These are phyloP conservation scores for Bursaphelenchus okinawaensis DNA, from an alignment of 2,888 invertebrate genomes.

Conservation along the genomic window DNA sequence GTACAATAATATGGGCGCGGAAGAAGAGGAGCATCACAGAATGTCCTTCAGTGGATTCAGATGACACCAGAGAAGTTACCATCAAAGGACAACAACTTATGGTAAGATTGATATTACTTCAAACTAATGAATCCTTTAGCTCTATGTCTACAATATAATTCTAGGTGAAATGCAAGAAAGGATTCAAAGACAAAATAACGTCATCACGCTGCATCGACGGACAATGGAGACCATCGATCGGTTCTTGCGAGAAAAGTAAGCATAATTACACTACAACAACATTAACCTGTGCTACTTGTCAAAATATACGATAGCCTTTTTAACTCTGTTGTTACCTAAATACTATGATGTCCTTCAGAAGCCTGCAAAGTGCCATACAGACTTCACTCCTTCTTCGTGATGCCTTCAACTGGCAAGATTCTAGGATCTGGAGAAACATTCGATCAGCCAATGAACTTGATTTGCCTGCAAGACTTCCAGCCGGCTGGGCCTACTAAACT, in stretches of 20 bases:
- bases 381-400: conserved; percentile 47
- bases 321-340: too few relatives aligned
- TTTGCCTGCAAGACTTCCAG: conserved; percentile 38
- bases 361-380: conserved; percentile 48
- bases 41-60: conserved; percentile 8
- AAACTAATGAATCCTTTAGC: not conserved
- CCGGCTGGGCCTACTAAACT: conserved; percentile 34
- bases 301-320: too few relatives aligned
- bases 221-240: conserved; percentile 82
- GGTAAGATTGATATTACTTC: conserved; percentile 73
- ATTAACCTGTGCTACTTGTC: too few relatives aligned
- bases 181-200: conserved; percentile 62
- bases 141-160: not conserved
- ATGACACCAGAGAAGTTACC: conserved; percentile 80
- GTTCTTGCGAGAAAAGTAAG: conserved; percentile 74
- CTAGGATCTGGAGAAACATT: conserved; percentile 46
- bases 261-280: not conserved
- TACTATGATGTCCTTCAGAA: too few relatives aligned
- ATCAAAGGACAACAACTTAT: conserved; percentile 82
- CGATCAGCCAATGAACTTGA: conserved; percentile 39
- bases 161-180: not conserved
- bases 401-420: conserved; percentile 41
- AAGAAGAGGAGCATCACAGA: not conserved
- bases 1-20: conserved; percentile 52
- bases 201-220: conserved; percentile 85